Conservation (phyloP, 2,888 invertebrate genomes). For the Poecilobothrus nobilitatus region DNA sequence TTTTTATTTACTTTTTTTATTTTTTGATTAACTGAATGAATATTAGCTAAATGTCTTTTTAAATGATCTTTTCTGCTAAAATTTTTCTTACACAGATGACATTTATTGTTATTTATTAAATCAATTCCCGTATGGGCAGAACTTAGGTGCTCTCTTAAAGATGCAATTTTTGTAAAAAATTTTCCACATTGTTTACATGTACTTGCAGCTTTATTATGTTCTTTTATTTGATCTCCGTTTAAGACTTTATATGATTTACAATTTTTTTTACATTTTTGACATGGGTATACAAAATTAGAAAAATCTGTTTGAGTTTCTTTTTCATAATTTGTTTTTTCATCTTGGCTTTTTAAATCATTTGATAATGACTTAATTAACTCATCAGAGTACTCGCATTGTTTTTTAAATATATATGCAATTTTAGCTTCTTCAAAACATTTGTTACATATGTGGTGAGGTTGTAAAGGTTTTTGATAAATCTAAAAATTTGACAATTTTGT, state of each 20-base stretch:
- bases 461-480: slow-evolving; percentile 42
- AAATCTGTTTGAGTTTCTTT: slow-evolving; percentile 36
- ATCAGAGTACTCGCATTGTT: slow-evolving; percentile 38
- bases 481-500: slow-evolving; percentile 26
- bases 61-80: slow-evolving; percentile 46
- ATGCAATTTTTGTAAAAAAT: slow-evolving; percentile 43
- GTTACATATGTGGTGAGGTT: slow-evolving; percentile 40
- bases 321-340: slow-evolving; percentile 12
- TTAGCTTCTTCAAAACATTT: slow-evolving; percentile 34
- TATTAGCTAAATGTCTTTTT: slow-evolving; percentile 43
- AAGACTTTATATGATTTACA: neutral
- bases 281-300: slow-evolving; percentile 29
- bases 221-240: neutral
- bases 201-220: slow-evolving; percentile 27
- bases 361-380: slow-evolving; percentile 31
- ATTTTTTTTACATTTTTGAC: slow-evolving; percentile 38
- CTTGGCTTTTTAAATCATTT: slow-evolving; percentile 22
- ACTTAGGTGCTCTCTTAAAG: slow-evolving; percentile 42
- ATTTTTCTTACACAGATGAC: slow-evolving; percentile 43
- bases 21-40: slow-evolving; percentile 36
- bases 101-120: slow-evolving; percentile 26
- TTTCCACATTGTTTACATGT: slow-evolving; percentile 44
- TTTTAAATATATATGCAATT: slow-evolving; percentile 37
- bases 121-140: slow-evolving; percentile 28
- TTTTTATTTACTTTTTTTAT: neutral